phyloP scores from a whole-genome alignment of 2,888 invertebrate species.

The Trilocha varians region DNA sequence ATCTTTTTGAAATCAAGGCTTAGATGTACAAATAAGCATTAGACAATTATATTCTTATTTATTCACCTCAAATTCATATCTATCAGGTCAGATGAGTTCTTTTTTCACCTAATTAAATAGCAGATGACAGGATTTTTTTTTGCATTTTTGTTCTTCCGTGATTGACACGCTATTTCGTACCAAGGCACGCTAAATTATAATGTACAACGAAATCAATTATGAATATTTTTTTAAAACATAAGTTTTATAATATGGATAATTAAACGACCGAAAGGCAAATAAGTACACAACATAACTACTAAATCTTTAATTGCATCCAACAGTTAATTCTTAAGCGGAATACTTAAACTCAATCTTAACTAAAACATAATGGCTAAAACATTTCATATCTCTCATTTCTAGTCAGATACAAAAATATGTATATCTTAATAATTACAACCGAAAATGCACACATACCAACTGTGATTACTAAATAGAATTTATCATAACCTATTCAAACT shows the following conservation, averaged over 20 bases:
- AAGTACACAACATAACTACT: conserved; percentile 34
- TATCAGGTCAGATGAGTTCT: too few species aligned
- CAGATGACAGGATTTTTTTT: too few species aligned
- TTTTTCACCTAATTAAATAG: too few species aligned
- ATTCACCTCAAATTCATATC: too few species aligned
- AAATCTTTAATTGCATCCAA: conserved; percentile 68
- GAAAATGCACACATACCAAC: conserved; percentile 61
- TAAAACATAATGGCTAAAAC: conserved; percentile 60
- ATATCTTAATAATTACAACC: conserved; percentile 59
- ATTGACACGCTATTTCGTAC: too few species aligned
- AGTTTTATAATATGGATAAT: neutral
- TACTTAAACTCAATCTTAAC: conserved; percentile 58
- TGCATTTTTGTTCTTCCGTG: too few species aligned
- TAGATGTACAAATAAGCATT: too few species aligned
- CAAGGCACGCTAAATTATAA: too few species aligned
- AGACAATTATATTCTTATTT: too few species aligned
- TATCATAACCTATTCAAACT: conserved; percentile 40
- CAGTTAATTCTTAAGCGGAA: conserved; percentile 66
- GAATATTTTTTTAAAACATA: too few species aligned
- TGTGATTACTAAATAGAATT: conserved; percentile 52
- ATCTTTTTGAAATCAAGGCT: too few species aligned
- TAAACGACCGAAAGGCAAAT: neutral
- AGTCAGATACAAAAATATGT: conserved; percentile 67
- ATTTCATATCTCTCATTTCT: conserved; percentile 46
- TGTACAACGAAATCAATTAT: too few species aligned